These are phyloP conservation scores for Pipa parva DNA, from an alignment of 2,113 vertebrate species.

Conservation along the genomic window DNA sequence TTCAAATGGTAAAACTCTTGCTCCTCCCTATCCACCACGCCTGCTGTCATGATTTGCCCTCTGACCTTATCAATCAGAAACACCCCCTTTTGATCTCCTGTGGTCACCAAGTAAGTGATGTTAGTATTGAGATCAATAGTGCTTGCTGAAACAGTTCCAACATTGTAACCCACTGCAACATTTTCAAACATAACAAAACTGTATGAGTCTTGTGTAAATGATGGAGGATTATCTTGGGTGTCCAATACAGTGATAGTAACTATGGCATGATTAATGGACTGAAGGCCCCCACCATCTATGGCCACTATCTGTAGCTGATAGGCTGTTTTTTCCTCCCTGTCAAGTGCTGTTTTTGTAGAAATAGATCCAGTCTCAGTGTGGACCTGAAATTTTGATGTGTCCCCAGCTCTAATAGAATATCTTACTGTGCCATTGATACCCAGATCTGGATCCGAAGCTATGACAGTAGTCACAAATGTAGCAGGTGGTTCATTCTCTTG, in stretches of 20 bases:
- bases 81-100: slow-evolving; percentile 84
- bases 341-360: slow-evolving; percentile 79
- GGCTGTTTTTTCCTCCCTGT: slow-evolving; percentile 88
- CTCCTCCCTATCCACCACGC: slow-evolving; percentile 88
- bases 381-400: slow-evolving; percentile 82
- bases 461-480: slow-evolving; percentile 79
- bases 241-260: slow-evolving; percentile 92
- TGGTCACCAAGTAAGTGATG: slow-evolving; percentile 89
- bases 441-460: slow-evolving; percentile 84
- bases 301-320: slow-evolving; percentile 89
- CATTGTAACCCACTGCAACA: slow-evolving; percentile 69
- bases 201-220: slow-evolving; percentile 82
- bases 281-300: slow-evolving; percentile 81
- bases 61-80: slow-evolving; percentile 73
- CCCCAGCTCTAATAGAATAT: slow-evolving; percentile 86
- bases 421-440: slow-evolving; percentile 85
- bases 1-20: slow-evolving; percentile 87
- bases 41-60: slow-evolving; percentile 80
- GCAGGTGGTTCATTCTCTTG: slow-evolving; percentile 90
- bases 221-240: slow-evolving; percentile 90
- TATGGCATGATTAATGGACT: slow-evolving; percentile 80
- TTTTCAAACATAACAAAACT: slow-evolving; percentile 98
- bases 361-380: slow-evolving; percentile 80
- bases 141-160: slow-evolving; percentile 88
- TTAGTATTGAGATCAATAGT: slow-evolving; percentile 89